Base-by-base conservation (phyloP, 2,113 vertebrate species). In the Caranx melampygus region DNA sequence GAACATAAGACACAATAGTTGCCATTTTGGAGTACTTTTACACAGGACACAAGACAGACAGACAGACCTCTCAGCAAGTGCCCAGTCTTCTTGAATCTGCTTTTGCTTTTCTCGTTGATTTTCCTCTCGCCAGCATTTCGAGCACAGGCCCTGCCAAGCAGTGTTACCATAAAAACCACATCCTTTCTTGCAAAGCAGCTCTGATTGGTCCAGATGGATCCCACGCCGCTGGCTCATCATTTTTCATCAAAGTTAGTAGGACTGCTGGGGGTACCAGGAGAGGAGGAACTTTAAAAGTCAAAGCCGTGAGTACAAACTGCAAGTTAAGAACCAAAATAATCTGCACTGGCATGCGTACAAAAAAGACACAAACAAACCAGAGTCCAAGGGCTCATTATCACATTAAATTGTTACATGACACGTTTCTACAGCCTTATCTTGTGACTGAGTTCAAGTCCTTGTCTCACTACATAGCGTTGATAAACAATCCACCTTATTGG, bases 1-100 rank as follows among this genome's bases (percentile, higher is more conserved):
- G 11, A 55, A 26, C 37, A 34, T n/a, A 9, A 1, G 0, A 52
- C 4, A 20, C 6, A 37, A 2, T 3, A 5, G 31, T 42, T 58
- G 20, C 0, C 3, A 60, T 33, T 60, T 7, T 6, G 11, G n/a
- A 69, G 15, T 2, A 15, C 33, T 18, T 13, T 11, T 7, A 14
- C 5, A 44, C 0, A 21, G 0, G 14, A 13, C 3, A 60, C 5
- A 49, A 16, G 14, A 59, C 11, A 65, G 4, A 42, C 0, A 66
- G 34, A 78, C 91, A 55, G 93, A 99, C 98, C 96, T 92, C 87
- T 97, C 97, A 54, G 98, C 98, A 52, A 99, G 95, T 60, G 96
- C 98, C 94, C 96, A 95, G 16, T 99, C 98, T 74, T 99, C 97
- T 78, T 99, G 96, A 54, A 99, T 99, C 92, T 99, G 98, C 78